Base-by-base conservation (phyloP, 37 sponge, comb jelly and placozoan species). In the Oopsacas minuta region DNA sequence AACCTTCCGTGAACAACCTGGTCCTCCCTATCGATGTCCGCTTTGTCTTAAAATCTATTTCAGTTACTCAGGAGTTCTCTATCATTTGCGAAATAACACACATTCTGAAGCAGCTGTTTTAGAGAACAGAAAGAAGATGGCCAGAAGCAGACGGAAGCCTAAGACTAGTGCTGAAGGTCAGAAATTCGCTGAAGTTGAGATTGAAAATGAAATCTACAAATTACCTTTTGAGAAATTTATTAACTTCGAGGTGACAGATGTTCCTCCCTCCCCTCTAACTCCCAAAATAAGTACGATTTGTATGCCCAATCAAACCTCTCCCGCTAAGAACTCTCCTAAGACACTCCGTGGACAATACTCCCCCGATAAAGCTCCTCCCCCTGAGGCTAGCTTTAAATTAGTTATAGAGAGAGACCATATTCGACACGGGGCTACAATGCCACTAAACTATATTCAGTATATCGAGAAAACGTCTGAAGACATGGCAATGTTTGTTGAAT, bases 401-500 rank as follows among this genome's bases (percentile, higher is more conserved):
- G 85, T 35, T 3, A 17, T 23, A 37, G 49, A 84, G 52, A 23
- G 51, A 52, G 49, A 35, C 15, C 37, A 85, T 37, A 81, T 82
- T 17, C n/a, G 82, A 10, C 75, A 61, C 32, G 75, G 75, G 7
- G 39, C 36, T 15, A 37, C 83, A 25, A 37, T 39, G n/a, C 42
- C 83, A 7, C 75, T 61, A 32, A 61, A n/a, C 75, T 94, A 90
- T 39, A 91, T 83, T 69, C 88, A 90, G 35, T 93, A 87, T 36
- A 87, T 93, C 10, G 94, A 90, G 83, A 90, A 89, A 83, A 87
- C 92, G 3, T 37, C 82, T 1, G 94, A 93, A 51, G 94, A 96
- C 52, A 69, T 96, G 32, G 96, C 93, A 36, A 91, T 90, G n/a
- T 84, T 87, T 39, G 85, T 98, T 36, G 99, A 98, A 81, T 98